These are phyloP conservation scores for Drosophila willistoni DNA, from an alignment of 1,140 invertebrate species.

Conservation along the genomic window DNA sequence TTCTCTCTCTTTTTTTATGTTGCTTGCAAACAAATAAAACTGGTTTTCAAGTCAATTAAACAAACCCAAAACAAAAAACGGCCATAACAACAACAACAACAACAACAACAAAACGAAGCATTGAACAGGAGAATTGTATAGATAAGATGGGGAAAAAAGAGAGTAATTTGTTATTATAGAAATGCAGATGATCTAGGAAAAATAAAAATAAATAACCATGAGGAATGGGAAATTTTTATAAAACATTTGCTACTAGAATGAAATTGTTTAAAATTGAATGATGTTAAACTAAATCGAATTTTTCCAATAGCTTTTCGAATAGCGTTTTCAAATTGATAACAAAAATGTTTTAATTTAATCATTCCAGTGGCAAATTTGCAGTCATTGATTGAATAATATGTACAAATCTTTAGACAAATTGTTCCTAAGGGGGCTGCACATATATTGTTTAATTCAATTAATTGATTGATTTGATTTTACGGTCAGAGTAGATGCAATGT, in stretches of 20 bases:
- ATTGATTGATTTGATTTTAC: too few species aligned
- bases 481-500: too few species aligned
- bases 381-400: too few species aligned
- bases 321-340: too few species aligned
- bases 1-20: constrained; percentile 25
- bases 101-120: constrained; percentile 43
- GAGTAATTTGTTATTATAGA: constrained; percentile 42
- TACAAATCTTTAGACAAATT: too few species aligned
- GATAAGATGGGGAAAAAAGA: constrained; percentile 22
- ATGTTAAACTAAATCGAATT: background rate
- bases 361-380: too few species aligned
- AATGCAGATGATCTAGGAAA: constrained; percentile 9
- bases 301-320: too few species aligned
- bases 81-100: constrained; percentile 22
- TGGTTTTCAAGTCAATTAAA: constrained; percentile 77
- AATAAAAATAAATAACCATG: constrained; percentile 8
- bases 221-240: background rate
- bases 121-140: constrained; percentile 23
- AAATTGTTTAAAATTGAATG: background rate
- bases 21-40: constrained; percentile 77
- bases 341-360: too few species aligned
- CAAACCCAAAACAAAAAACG: constrained; percentile 52
- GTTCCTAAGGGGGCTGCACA: too few species aligned
- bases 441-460: too few species aligned
- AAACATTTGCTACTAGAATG: background rate